Conservation (phyloP, 92 coral and sea anemone genomes). For the Anthopleura xanthogrammica region DNA sequence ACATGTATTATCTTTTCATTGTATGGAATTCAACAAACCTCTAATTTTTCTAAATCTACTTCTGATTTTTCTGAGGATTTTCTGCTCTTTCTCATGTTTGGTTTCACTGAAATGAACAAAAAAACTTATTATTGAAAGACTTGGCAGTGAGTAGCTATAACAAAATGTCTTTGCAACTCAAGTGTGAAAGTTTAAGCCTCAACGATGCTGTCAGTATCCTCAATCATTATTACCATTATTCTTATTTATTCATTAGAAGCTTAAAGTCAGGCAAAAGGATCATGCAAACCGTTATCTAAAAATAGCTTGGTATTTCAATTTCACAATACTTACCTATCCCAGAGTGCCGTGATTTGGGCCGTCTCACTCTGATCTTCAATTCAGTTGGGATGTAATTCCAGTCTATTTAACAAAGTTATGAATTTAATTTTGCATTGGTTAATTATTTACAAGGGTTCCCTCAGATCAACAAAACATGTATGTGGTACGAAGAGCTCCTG, state of each 20-base stretch:
- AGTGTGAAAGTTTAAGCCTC: too few relatives aligned
- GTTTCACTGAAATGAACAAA: conserved; percentile 33
- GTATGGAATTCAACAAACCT: conserved; percentile 6
- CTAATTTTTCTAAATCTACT: conserved; percentile 22
- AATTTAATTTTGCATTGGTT: background rate
- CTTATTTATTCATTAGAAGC: too few relatives aligned
- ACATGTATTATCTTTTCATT: background rate
- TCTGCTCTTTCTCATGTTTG: conserved; percentile 6
- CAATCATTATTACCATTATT: too few relatives aligned
- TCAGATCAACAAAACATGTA: too few relatives aligned
- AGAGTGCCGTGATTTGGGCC: conserved; percentile 32
- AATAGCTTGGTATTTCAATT: background rate
- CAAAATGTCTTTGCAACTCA: background rate
- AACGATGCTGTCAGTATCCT: too few relatives aligned
- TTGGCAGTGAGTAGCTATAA: background rate
- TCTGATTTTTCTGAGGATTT: conserved; percentile 4
- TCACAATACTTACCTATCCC: background rate
- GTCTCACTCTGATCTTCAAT: conserved; percentile 71
- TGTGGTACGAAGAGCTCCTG: too few relatives aligned
- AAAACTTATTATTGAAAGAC: too few relatives aligned
- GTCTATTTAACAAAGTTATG: conserved; percentile 37
- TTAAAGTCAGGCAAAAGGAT: too few relatives aligned
- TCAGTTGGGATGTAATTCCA: conserved; percentile 88
- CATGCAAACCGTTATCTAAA: too few relatives aligned
- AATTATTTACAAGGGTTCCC: too few relatives aligned